These are phyloP conservation scores for Epistrophella euchroma DNA, from an alignment of 2,888 invertebrate species.

Conservation along the genomic window DNA sequence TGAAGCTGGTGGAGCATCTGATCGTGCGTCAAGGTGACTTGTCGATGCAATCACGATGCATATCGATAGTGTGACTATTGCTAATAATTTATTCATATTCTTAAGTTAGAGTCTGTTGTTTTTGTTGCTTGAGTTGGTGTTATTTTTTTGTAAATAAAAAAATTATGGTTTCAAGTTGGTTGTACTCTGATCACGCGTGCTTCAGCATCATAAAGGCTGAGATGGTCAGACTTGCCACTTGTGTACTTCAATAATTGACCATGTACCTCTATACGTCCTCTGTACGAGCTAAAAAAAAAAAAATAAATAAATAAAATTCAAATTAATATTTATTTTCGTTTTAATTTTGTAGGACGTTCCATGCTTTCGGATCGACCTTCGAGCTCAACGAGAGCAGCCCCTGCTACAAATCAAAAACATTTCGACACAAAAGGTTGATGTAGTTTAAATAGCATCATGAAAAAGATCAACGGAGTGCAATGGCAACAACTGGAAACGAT, in stretches of 20 bases:
- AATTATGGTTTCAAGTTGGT: slow-evolving; percentile 43
- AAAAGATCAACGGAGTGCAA: slow-evolving; percentile 51
- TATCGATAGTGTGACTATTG: slow-evolving; percentile 72
- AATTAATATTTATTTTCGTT: slow-evolving; percentile 66
- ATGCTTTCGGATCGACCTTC: slow-evolving; percentile 58
- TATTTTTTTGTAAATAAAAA: slow-evolving; percentile 37
- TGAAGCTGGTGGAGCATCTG: slow-evolving; percentile 51
- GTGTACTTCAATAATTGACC: slow-evolving; percentile 59
- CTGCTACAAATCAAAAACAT: slow-evolving; percentile 66
- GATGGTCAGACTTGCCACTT: slow-evolving; percentile 47
- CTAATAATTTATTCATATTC: slow-evolving; percentile 75
- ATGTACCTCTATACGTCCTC: slow-evolving; percentile 31
- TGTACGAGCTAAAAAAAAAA: slow-evolving; percentile 32
- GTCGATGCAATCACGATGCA: slow-evolving; percentile 72
- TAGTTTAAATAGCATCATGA: slow-evolving; percentile 6
- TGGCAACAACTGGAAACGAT: slow-evolving; percentile 52
- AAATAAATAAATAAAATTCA: slow-evolving; percentile 28
- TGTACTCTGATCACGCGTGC: slow-evolving; percentile 53
- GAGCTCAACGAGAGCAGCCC: slow-evolving; percentile 45
- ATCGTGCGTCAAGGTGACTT: slow-evolving; percentile 74
- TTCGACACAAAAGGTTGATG: slow-evolving; percentile 51
- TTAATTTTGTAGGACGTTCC: slow-evolving; percentile 60
- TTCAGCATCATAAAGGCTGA: slow-evolving; percentile 53
- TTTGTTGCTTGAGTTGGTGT: slow-evolving; percentile 10
- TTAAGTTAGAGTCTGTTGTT: slow-evolving; percentile 40